phyloP scores from a whole-genome alignment of 2,113 vertebrate genomes.

The Ailuropoda melanoleuca region DNA sequence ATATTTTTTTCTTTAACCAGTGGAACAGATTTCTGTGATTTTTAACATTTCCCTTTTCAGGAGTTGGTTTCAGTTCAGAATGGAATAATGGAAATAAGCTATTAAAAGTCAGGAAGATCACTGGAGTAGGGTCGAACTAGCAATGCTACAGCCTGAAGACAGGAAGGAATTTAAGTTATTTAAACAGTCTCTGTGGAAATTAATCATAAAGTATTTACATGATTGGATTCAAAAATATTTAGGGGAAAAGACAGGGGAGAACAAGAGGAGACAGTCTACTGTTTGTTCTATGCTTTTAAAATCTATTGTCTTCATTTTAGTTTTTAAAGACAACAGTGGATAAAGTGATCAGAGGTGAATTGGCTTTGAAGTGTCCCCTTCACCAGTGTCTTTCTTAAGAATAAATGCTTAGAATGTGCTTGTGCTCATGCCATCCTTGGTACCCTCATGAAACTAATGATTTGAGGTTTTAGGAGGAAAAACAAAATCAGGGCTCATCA shows the following conservation, averaged over 20 bases:
- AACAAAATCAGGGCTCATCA: background rate
- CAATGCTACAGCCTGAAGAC: constrained; percentile 27
- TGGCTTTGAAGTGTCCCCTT: background rate
- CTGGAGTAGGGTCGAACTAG: background rate
- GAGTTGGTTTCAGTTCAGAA: constrained; percentile 29
- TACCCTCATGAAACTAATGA: background rate
- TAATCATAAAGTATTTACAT: constrained; percentile 44
- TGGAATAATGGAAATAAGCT: background rate
- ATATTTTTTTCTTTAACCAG: constrained; percentile 3
- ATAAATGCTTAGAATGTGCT: background rate
- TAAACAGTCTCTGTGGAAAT: constrained; percentile 19
- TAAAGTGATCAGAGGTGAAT: background rate
- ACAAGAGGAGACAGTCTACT: background rate
- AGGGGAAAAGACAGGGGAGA: background rate
- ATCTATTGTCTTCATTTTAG: background rate
- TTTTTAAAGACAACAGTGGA: background rate
- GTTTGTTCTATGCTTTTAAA: background rate
- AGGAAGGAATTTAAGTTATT: constrained; percentile 54
- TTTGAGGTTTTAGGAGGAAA: background rate
- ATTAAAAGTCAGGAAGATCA: constrained; percentile 11
- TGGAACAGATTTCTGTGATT: constrained; percentile 29
- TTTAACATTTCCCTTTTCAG: background rate
- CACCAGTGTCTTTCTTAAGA: background rate
- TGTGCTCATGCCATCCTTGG: background rate
- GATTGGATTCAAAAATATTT: constrained; percentile 14